A percentile compares a stretch with the other conserved stretches of the same genome.
These are phyloP conservation scores for Falco novaeseelandiae DNA, from an alignment of 2,797 vertebrate species.

Conservation along the genomic window DNA sequence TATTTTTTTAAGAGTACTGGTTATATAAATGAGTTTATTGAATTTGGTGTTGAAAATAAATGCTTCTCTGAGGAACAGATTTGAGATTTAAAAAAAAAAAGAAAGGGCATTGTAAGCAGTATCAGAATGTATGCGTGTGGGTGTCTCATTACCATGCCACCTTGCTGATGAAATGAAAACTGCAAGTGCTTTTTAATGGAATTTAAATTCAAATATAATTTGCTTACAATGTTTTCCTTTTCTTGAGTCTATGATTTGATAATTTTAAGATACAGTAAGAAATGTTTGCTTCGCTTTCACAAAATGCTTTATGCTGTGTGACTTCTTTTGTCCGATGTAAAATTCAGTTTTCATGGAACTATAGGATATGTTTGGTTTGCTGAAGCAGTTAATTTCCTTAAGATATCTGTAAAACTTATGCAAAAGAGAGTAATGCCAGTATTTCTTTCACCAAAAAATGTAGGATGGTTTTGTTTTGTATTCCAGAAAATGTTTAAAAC, in stretches of 20 bases:
- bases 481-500: neutral
- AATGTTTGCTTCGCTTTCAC: conserved; percentile 36
- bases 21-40: conserved; percentile 36
- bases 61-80: neutral
- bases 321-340: conserved; percentile 11
- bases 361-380: neutral
- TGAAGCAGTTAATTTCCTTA: conserved; percentile 37
- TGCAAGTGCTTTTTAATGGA: conserved; percentile 27
- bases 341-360: conserved; percentile 7
- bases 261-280: conserved; percentile 44
- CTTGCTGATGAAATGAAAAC: conserved; percentile 55
- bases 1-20: neutral
- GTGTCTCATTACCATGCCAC: conserved; percentile 15
- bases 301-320: conserved; percentile 26
- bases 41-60: conserved; percentile 14
- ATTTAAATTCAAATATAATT: conserved; percentile 44
- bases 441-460: neutral
- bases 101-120: neutral
- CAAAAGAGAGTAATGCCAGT: neutral
- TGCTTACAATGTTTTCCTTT: conserved; percentile 28
- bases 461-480: neutral
- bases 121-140: conserved; percentile 1
- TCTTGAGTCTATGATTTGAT: conserved; percentile 51
- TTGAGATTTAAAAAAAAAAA: neutral
- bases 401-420: neutral